A percentile compares a stretch with the other conserved stretches of the same genome.
These are phyloP conservation scores for Anomalospiza imberbis DNA, from an alignment of 2,797 vertebrate genomes.

Conservation along the genomic window DNA sequence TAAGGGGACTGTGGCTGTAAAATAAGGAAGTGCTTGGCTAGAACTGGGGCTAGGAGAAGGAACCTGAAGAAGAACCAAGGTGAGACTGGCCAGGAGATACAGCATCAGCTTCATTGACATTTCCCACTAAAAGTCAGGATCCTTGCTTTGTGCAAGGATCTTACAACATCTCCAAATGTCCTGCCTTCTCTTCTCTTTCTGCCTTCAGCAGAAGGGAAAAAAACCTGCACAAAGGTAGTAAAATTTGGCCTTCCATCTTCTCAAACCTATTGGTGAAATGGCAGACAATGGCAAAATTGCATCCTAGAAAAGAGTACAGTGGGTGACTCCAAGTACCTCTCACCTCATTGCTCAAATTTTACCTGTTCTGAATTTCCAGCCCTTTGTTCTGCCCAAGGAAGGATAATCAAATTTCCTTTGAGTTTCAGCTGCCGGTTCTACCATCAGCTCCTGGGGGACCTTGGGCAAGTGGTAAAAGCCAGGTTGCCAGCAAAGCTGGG, in stretches of 20 bases:
- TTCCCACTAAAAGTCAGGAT: background rate
- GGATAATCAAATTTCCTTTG: background rate
- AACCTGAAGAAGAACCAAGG: background rate
- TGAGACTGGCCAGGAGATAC: background rate
- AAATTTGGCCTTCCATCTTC: background rate
- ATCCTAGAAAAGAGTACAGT: background rate
- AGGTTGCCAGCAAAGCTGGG: background rate
- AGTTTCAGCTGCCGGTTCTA: background rate
- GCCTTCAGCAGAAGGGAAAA: background rate
- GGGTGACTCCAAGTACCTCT: background rate
- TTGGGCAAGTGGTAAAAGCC: background rate
- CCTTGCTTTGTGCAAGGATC: accelerated
- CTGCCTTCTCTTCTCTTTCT: background rate
- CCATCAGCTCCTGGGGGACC: background rate
- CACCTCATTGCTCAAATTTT: background rate
- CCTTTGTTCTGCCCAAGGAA: background rate
- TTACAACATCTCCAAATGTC: background rate
- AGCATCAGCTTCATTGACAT: background rate
- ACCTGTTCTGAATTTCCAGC: background rate
- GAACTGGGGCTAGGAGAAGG: accelerated
- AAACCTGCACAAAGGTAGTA: accelerated
- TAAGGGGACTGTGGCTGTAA: background rate
- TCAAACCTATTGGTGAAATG: background rate
- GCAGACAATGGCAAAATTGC: background rate
- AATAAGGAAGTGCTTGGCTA: background rate